These are phyloP conservation scores for Astropecten irregularis DNA, from an alignment of 53 echinoderm and acorn worm genomes.

Conservation along the genomic window DNA sequence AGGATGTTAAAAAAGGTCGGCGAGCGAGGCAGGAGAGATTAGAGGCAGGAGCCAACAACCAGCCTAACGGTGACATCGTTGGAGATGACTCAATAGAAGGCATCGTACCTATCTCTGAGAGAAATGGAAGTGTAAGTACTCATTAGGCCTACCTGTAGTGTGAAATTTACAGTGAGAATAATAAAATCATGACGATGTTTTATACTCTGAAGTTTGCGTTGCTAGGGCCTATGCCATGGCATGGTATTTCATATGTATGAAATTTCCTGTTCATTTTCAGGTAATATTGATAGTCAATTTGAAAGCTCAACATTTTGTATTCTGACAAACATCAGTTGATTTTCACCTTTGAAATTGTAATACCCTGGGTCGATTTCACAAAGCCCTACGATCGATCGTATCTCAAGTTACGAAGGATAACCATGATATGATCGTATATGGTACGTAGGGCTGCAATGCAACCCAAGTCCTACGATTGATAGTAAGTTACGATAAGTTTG, in stretches of 20 bases:
- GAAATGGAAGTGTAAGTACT: slow-evolving; percentile 53
- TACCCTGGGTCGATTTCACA: no score
- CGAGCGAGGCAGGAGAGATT: slow-evolving; percentile 59
- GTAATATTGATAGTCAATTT: no score
- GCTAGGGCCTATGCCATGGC: not conserved
- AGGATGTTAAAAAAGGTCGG: slow-evolving; percentile 70
- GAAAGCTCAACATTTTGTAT: no score
- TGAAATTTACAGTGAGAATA: not conserved
- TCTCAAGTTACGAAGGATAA: no score
- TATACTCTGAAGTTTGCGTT: not conserved
- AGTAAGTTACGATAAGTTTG: no score
- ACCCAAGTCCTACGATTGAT: no score
- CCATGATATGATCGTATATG: no score
- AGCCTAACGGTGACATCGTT: slow-evolving; percentile 72
- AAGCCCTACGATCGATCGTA: no score
- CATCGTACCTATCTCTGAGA: slow-evolving; percentile 31
- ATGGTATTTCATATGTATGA: not conserved
- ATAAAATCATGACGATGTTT: not conserved
- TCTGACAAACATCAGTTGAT: no score
- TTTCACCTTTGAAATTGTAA: no score
- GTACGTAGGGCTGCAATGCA: no score
- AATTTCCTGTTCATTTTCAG: not conserved
- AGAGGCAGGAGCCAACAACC: slow-evolving; percentile 49
- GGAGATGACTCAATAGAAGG: slow-evolving; percentile 69
- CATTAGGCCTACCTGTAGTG: not conserved